Base-by-base conservation (phyloP, 1,140 invertebrate genomes). In the Littorina saxatilis region DNA sequence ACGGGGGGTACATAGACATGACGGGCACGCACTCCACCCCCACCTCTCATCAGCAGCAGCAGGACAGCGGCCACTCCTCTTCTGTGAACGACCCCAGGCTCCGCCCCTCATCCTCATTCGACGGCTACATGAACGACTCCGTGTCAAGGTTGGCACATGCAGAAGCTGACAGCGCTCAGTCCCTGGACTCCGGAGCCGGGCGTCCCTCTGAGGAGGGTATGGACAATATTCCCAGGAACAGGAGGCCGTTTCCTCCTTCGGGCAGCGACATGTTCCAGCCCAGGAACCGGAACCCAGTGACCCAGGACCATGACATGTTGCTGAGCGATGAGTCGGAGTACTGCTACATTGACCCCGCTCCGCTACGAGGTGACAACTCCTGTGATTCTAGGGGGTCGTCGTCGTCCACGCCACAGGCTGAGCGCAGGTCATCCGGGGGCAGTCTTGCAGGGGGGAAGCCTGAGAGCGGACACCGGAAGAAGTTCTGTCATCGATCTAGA, bases 1-100 rank as follows among this genome's bases (percentile, higher is more conserved):
- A 73, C 37, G 20, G 2, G 23, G 40, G 40, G 13, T 73, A 73
- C 70, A 27, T 73, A 27, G 70, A 73, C 70, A 73, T 73, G 70
- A 50, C 2, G 0, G 70, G 70, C 70, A 50, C 7, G 3, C 23
- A 7, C 20, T 27, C 3, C 23, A 9, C 9, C 23, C 23, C 70
- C 23, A 39, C 20, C 17, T 23, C 4, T 32, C 63, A 29, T 7
- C 17, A 29, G 17, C 27, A n/a, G 15, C 40, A 61, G 58, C 58
- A n/a, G 58, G 58, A 61, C 58, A 11, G 27, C 43, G 7, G 17
- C 43, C 23, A 73, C 27, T 9, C 68, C 37, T n/a, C 68, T 39
- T 29, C 70, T n/a, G 23, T 39, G 37, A 43, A 27, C 35, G 7
- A n/a, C 27, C 7, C 68, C 15, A 23, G 37, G 7, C n/a, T 72